Base-by-base conservation (phyloP, 1,140 invertebrate genomes). In the Papilio aristodemus region DNA sequence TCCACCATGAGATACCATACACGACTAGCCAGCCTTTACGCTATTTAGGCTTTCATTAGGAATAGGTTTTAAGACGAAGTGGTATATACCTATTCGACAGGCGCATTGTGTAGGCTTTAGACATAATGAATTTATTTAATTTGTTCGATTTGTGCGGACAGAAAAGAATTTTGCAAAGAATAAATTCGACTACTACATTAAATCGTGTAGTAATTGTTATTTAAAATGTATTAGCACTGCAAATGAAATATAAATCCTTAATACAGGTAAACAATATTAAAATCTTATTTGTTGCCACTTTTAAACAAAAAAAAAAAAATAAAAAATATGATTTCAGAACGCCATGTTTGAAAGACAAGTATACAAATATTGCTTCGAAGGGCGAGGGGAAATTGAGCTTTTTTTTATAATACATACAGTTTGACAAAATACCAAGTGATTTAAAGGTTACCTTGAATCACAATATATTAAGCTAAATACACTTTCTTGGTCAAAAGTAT, bases 321-420 rank as follows among this genome's bases (percentile, higher is more conserved):
- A 37, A 68, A 70, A 73, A 78, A 77, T 75, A 72, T 79, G 78
- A 78, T 80, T 79, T 78, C 78, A 78, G 71, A 74, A 68, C 63
- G 67, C 67, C 66, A 57, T 37, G 38, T n/a, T 37, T 68, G 58
- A 75, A 25, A 71, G 69, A 63, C 62, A 71, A 67, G 59, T 73
- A 77, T 80, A 79, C 68, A 69, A 71, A 69, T 79, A 80, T 79
- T 78, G 74, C 73, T 72, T 75, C 46, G 50, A 4, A 38, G 27
- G 71, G 38, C 25, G 38, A 73, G 17, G 69, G n/a, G 14, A 38
- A 19, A 58, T 76, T 76, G 70, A 74, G 72, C 70, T 60, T 70
- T 46, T 46, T 66, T 36, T 27, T 38, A 62, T 27, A 58, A 54
- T 54, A 60, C 6, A 32, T 66, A 70, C 11, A 64, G 3, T 25